Evolutionary conservation across 2,113 vertebrate genomes (phyloP).

Genomic region (Symphodus melops): DNA sequence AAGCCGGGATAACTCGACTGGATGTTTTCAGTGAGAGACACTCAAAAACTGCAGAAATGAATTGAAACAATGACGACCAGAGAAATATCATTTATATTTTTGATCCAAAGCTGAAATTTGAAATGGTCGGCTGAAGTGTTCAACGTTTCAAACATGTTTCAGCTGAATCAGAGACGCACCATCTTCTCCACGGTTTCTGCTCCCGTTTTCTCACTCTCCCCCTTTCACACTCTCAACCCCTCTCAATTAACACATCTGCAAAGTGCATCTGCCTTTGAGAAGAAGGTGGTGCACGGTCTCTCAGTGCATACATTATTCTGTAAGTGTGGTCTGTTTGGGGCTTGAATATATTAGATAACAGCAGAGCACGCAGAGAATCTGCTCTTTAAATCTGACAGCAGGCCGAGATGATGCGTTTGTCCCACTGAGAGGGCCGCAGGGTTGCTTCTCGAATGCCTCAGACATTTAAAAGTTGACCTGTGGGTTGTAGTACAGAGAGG

Average conservation of each 20-base stretch:
- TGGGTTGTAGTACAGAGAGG: constrained; percentile 10
- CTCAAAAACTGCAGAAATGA: too few species aligned
- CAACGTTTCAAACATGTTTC: background rate
- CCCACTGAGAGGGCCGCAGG: constrained; percentile 12
- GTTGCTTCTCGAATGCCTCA: constrained; percentile 43
- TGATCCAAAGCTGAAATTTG: background rate
- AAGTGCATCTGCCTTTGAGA: constrained; percentile 16
- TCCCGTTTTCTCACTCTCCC: background rate
- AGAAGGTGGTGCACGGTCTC: background rate
- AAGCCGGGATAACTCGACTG: background rate
- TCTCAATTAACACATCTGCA: constrained; percentile 13
- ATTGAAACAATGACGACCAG: too few species aligned
- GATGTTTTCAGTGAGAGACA: background rate
- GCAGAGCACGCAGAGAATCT: constrained; percentile 8
- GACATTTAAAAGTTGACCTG: constrained; percentile 37
- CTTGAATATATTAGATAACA: constrained; percentile 23
- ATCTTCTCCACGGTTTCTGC: background rate
- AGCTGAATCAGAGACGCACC: too few species aligned
- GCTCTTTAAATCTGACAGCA: constrained; percentile 14
- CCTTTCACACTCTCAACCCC: background rate
- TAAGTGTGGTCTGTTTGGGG: background rate
- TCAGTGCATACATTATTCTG: constrained; percentile 26
- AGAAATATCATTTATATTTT: background rate
- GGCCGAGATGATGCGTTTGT: constrained; percentile 26
- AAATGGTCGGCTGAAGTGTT: background rate